Conservation (phyloP, 2,888 invertebrate genomes). For the Cartodere bifasciata region DNA sequence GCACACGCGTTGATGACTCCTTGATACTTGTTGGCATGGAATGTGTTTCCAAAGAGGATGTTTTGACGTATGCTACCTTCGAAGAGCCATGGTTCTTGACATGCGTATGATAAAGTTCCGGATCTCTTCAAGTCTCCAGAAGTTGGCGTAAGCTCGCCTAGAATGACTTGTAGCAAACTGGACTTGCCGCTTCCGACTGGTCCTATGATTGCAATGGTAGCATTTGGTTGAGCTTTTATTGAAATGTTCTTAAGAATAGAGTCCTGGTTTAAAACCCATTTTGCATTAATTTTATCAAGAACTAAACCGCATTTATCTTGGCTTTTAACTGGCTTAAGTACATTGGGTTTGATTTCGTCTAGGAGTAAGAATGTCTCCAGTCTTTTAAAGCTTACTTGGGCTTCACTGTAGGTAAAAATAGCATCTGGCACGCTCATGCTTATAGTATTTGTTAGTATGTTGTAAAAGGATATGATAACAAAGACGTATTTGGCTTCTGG, state of each 20-base stretch:
- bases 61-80: conserved; percentile 74
- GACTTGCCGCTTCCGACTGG: conserved; percentile 49
- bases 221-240: conserved; percentile 29
- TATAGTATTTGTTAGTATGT: conserved; percentile 72
- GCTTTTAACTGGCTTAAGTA: too few species aligned
- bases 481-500: conserved; percentile 72
- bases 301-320: not conserved
- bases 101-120: conserved; percentile 59
- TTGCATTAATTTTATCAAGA: not conserved
- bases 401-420: conserved; percentile 65
- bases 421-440: conserved; percentile 79
- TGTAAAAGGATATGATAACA: conserved; percentile 77
- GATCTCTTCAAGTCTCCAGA: conserved; percentile 50
- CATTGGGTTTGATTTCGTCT: conserved; percentile 31
- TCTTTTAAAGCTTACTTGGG: conserved; percentile 56
- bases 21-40: conserved; percentile 50
- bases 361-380: conserved; percentile 43
- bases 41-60: conserved; percentile 69
- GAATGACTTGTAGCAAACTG: conserved; percentile 37
- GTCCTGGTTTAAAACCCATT: not conserved
- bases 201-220: conserved; percentile 42
- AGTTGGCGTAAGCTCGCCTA: conserved; percentile 57
- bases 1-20: conserved; percentile 54
- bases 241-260: conserved; percentile 4
- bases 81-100: conserved; percentile 74